Percentiles rank a stretch among this genome's conserved stretches.
Conservation (phyloP, 2,797 vertebrate genomes). For the Limnodromus scolopaceus region DNA sequence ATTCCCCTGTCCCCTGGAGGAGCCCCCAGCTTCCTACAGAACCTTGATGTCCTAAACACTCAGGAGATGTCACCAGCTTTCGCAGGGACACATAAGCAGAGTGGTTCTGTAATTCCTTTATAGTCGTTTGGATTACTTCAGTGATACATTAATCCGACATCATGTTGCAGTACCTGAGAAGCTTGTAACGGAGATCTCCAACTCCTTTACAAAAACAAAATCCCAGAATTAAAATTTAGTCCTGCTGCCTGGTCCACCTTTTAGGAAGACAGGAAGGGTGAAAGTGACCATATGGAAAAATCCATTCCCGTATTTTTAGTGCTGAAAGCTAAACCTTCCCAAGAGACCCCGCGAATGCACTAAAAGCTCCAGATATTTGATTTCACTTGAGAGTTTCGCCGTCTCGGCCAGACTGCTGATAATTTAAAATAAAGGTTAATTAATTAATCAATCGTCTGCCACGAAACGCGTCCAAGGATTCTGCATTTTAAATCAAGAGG, state of each 20-base stretch:
- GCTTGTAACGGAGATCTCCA: background rate
- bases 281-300: conserved; percentile 30
- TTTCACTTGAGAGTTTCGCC: background rate
- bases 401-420: background rate
- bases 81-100: background rate
- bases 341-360: background rate
- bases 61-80: background rate
- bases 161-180: background rate
- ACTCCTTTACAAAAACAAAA: background rate
- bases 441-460: background rate
- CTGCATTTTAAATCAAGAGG: background rate
- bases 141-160: background rate
- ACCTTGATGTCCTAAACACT: background rate
- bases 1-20: background rate
- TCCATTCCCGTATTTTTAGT: background rate
- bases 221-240: background rate
- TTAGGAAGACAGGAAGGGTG: background rate
- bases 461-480: background rate
- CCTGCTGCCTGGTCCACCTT: background rate
- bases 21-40: background rate
- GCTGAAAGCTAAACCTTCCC: conserved; percentile 47
- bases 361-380: background rate
- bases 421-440: background rate
- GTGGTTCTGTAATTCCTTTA: background rate
- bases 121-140: background rate